Evolutionary conservation across 2,888 invertebrate genomes (phyloP), one percentile per base, ranked within the genome.

Genomic region (Eubasilissa splendida): DNA sequence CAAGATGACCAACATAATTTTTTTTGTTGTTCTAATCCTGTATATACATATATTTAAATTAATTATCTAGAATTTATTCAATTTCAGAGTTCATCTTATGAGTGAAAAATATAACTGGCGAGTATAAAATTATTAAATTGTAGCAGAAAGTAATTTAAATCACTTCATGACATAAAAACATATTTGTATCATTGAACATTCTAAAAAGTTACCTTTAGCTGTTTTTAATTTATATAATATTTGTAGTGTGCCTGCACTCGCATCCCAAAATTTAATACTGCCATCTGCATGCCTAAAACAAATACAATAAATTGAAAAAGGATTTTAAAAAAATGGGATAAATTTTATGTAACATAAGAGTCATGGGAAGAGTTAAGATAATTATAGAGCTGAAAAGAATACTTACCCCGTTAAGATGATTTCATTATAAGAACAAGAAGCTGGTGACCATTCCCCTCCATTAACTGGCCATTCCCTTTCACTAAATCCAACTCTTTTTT

Each of bases 231-330:
- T 99, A 91, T 99, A 99, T 87, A 99, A 93, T 86, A 98, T 95
- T 92, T 99, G 98, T 85, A 99, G 92, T 83, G 96, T 96, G 85
- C 98, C 98, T 77, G 97, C 97, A 86, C 98, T 97, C 70, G 98
- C 97, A 89, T 99, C 99, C 99, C 99, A 99, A 90, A 99, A 99
- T 89, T 99, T 99, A 80, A 99, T 92, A 87, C 98, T 98, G 76
- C 99, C 99, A 90, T 99, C 99, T 84, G 98, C 96, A 90, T 99
- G 99, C 75, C 97, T 97, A 90, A n/a, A 90, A 90, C 80, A 14
- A 83, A 71, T 78, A 65, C 4, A 58, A 4, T 59, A 10, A 11
- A 10, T 58, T 56, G n/a, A 71, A 22, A 3, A n/a, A 14, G 9
- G 58, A 73, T 42, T n/a, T 52, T 42, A 50, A 0, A 53, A 52